Evolutionary conservation across 2,113 vertebrate genomes (phyloP).

Genomic region (Laticauda colubrina): DNA sequence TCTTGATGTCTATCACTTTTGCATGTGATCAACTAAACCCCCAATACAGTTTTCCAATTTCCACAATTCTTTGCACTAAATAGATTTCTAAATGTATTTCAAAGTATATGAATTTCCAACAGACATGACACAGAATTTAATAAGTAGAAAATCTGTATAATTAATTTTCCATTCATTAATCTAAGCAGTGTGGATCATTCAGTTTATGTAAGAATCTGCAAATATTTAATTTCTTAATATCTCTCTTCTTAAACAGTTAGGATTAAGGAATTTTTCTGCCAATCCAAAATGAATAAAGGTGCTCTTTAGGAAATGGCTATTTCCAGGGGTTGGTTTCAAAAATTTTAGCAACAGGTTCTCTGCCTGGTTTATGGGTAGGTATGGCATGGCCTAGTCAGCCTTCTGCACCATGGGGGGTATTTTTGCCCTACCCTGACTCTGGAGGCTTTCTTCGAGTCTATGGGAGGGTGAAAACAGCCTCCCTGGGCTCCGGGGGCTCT

Average conservation of each 20-base stretch:
- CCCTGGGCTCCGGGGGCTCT: no score
- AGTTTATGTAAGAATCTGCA: background rate
- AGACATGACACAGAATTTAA: background rate
- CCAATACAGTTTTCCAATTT: background rate
- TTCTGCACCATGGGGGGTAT: no score
- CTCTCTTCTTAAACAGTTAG: background rate
- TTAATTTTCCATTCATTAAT: background rate
- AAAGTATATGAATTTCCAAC: background rate
- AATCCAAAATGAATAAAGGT: background rate
- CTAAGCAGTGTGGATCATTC: background rate
- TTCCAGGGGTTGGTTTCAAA: no score
- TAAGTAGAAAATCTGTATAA: background rate
- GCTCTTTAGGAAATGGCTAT: background rate
- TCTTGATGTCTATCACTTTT: background rate
- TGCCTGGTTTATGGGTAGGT: no score
- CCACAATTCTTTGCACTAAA: background rate
- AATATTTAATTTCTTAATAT: background rate
- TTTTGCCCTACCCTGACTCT: no score
- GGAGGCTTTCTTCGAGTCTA: no score
- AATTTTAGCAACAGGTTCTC: no score
- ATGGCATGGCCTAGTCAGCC: no score
- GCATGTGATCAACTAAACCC: background rate
- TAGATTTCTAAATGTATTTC: background rate
- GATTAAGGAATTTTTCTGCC: background rate
- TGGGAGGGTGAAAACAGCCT: no score